These are phyloP conservation scores for Pteronotus mesoamericanus DNA, from an alignment of 2,797 vertebrate species.

Conservation along the genomic window DNA sequence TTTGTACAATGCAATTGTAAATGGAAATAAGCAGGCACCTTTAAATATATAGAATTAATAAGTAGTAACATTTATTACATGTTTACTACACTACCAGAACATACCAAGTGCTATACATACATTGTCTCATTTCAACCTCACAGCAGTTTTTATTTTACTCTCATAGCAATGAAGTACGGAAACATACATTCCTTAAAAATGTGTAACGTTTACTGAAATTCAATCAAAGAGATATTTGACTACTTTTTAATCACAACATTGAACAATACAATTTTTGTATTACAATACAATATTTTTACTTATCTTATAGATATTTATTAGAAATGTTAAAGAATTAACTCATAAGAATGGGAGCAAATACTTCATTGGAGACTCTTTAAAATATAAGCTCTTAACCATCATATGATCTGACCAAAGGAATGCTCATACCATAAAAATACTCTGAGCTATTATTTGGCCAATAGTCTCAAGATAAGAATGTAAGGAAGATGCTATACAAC, in stretches of 20 bases:
- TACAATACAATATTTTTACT: background rate
- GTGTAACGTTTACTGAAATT: background rate
- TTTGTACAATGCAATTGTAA: background rate
- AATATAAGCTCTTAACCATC: background rate
- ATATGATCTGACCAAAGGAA: background rate
- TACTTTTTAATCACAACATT: background rate
- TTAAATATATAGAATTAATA: background rate
- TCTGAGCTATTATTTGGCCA: background rate
- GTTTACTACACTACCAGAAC: background rate
- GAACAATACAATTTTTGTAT: background rate
- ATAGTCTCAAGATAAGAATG: background rate
- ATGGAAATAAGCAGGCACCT: background rate
- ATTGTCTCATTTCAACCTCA: background rate
- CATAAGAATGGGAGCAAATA: background rate
- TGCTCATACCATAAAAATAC: background rate
- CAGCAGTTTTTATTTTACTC: background rate
- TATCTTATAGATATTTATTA: background rate
- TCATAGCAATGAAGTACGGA: background rate
- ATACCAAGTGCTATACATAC: background rate
- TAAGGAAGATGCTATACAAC: background rate
- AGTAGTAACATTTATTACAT: background rate
- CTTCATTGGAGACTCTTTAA: background rate
- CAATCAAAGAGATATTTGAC: background rate
- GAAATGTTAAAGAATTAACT: background rate
- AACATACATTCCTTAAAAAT: background rate